Evolutionary conservation across 2,113 vertebrate genomes (phyloP).

Genomic region (Sigmodon hispidus): DNA sequence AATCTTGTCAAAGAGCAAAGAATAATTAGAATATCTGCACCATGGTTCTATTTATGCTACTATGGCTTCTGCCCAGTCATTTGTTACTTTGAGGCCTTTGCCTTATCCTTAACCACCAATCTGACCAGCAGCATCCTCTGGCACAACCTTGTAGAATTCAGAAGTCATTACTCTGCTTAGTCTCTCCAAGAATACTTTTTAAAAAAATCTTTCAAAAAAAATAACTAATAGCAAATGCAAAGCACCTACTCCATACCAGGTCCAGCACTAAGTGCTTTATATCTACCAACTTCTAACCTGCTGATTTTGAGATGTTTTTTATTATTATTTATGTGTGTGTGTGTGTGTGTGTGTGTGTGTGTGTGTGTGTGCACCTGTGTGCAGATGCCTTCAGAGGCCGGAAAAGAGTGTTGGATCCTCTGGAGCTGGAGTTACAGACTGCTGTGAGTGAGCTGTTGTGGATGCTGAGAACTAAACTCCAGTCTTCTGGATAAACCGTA

Average conservation of each 20-base stretch:
- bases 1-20: slow-evolving; percentile 63
- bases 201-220: background rate
- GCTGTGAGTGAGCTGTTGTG: background rate
- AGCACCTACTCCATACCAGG: too few relatives aligned
- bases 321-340: background rate
- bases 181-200: background rate
- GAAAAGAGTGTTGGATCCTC: background rate
- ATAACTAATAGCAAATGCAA: background rate
- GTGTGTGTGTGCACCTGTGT: background rate
- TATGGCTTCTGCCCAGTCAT: background rate
- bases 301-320: background rate
- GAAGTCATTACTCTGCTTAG: background rate
- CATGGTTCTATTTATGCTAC: slow-evolving; percentile 46
- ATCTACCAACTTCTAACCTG: background rate
- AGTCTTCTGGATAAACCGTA: background rate
- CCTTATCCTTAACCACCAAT: background rate
- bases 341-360: background rate
- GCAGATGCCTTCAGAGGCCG: background rate
- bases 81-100: slow-evolving; percentile 18
- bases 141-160: background rate
- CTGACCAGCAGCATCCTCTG: background rate
- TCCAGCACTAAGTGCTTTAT: background rate
- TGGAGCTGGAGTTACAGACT: background rate
- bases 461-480: too few relatives aligned
- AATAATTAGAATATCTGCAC: slow-evolving; percentile 61